phyloP scores from a whole-genome alignment of 2,888 invertebrate species.

The Ophion costatus region DNA sequence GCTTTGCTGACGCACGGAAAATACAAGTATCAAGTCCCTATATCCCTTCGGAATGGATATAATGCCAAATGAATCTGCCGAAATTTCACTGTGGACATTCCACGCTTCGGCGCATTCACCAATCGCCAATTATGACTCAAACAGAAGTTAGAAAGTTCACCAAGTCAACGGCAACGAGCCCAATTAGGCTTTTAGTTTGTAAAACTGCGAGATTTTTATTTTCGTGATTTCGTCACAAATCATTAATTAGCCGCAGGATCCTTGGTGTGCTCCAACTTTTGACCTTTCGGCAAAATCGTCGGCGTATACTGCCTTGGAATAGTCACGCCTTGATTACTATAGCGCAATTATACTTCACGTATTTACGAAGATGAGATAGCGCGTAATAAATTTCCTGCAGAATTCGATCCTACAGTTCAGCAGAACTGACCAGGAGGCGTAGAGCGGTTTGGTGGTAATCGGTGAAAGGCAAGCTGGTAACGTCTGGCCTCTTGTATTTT shows the following conservation, averaged over 20 bases:
- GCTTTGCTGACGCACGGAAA: no score
- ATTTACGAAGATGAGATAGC: slow-evolving; percentile 24
- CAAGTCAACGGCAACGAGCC: not conserved
- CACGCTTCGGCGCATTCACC: not conserved
- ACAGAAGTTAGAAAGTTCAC: not conserved
- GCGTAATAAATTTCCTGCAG: not conserved
- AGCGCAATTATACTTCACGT: slow-evolving; percentile 5
- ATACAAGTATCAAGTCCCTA: no score
- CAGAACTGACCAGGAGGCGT: slow-evolving; percentile 14
- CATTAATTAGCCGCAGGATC: not conserved
- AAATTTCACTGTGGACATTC: no score
- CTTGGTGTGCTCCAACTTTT: not conserved
- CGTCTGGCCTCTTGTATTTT: slow-evolving; percentile 61
- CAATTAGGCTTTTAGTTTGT: not conserved
- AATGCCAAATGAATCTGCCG: no score
- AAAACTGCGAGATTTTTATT: not conserved
- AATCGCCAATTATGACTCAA: not conserved
- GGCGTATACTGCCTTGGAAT: not conserved
- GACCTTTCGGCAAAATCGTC: not conserved
- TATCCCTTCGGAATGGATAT: no score
- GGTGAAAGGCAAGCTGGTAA: slow-evolving; percentile 57
- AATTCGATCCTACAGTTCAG: slow-evolving; percentile 1
- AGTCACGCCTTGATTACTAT: not conserved
- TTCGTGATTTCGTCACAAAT: no score
- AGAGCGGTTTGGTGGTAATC: slow-evolving; percentile 36